phyloP scores from a whole-genome alignment of 1,140 invertebrate genomes.

The Drosophila sucinea region DNA sequence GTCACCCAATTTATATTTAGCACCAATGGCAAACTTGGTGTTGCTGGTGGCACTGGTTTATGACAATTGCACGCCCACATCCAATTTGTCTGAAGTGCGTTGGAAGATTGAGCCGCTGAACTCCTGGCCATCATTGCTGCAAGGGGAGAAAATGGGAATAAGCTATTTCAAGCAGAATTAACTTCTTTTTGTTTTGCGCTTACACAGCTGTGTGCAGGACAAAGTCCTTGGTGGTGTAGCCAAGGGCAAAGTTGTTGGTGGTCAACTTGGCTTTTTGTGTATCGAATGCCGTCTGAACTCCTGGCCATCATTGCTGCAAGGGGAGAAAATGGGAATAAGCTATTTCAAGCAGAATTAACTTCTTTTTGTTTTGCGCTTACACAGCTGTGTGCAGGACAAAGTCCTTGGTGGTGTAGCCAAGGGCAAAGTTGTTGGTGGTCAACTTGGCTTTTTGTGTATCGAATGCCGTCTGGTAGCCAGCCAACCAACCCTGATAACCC shows the following conservation, averaged over 20 bases:
- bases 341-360: too few relatives aligned
- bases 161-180: background rate
- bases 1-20: slow-evolving; percentile 93
- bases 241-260: slow-evolving; percentile 97
- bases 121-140: slow-evolving; percentile 95
- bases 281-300: slow-evolving; percentile 92
- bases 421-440: slow-evolving; percentile 96
- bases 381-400: slow-evolving; percentile 96
- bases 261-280: slow-evolving; percentile 93
- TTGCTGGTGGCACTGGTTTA: slow-evolving; percentile 95
- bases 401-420: slow-evolving; percentile 95
- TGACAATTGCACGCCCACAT: slow-evolving; percentile 94
- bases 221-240: slow-evolving; percentile 95
- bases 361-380: slow-evolving; percentile 86
- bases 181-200: slow-evolving; percentile 83
- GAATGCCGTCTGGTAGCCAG: slow-evolving; percentile 95
- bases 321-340: too few relatives aligned
- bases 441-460: slow-evolving; percentile 95
- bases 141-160: slow-evolving; percentile 5
- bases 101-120: slow-evolving; percentile 97
- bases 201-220: slow-evolving; percentile 97
- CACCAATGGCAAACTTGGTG: slow-evolving; percentile 95
- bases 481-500: slow-evolving; percentile 96
- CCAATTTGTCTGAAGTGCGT: slow-evolving; percentile 92
- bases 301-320: too few relatives aligned